These are phyloP conservation scores for Drosophila eohydei DNA, from an alignment of 2,888 invertebrate species.

Conservation along the genomic window DNA sequence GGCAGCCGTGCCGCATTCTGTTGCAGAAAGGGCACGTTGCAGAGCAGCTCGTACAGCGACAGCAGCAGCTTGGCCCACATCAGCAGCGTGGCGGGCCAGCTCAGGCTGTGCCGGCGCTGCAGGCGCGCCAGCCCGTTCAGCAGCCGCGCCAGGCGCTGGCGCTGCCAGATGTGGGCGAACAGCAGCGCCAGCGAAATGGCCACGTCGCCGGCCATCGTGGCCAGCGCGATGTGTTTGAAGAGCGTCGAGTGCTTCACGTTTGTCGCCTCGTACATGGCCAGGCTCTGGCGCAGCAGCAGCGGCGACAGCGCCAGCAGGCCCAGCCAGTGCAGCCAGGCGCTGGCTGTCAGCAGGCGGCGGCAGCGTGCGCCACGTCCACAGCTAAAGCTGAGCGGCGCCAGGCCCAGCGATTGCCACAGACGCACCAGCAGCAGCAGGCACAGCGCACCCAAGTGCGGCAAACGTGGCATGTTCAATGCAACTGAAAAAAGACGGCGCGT, in stretches of 20 bases:
- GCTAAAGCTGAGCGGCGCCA: conserved; percentile 64
- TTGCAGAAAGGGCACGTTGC: conserved; percentile 76
- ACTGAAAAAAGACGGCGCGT: conserved; percentile 33
- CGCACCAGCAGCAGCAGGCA: conserved; percentile 60
- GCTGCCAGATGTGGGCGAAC: conserved; percentile 52
- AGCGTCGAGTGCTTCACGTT: conserved; percentile 64
- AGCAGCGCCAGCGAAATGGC: conserved; percentile 60
- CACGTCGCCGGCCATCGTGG: conserved; percentile 62
- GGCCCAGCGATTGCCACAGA: conserved; percentile 63
- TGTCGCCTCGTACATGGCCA: conserved; percentile 61
- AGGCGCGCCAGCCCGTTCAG: conserved; percentile 41
- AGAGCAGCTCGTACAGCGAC: conserved; percentile 69
- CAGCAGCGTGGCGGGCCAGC: conserved; percentile 47
- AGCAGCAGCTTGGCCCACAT: conserved; percentile 71
- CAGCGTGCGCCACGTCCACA: conserved; percentile 29
- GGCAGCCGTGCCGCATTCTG: conserved; percentile 56
- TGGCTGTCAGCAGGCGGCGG: conserved; percentile 32
- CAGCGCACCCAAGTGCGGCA: conserved; percentile 62
- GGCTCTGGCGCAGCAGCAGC: conserved; percentile 53
- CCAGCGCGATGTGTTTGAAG: conserved; percentile 60
- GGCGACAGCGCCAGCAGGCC: conserved; percentile 55
- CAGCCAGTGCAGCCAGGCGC: conserved; percentile 46
- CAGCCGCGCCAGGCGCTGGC: conserved; percentile 41
- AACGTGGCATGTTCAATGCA: conserved; percentile 57
- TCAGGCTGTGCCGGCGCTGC: conserved; percentile 25